Conservation (phyloP, 2,113 vertebrate species). For the Ptilonorhynchus violaceus region DNA sequence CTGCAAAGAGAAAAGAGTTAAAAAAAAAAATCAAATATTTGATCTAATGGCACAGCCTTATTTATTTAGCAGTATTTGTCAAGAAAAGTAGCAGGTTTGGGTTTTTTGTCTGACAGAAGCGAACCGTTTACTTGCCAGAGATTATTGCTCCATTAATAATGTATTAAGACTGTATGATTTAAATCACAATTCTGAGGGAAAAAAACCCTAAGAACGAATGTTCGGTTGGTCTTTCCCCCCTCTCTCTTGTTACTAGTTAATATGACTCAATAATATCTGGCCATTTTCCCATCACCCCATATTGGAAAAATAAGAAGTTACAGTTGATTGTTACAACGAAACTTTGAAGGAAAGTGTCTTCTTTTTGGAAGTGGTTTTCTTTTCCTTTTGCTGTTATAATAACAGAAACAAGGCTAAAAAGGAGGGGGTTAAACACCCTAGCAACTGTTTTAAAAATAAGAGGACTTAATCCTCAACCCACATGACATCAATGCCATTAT, state of each 20-base stretch:
- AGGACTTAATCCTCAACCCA: slow-evolving; percentile 24
- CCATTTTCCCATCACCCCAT: neutral
- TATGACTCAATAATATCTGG: neutral
- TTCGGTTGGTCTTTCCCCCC: neutral
- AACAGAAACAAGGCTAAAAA: neutral
- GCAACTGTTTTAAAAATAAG: slow-evolving; percentile 42
- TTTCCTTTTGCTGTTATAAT: neutral
- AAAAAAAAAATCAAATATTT: slow-evolving; percentile 30
- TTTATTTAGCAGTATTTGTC: neutral
- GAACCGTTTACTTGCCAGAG: neutral
- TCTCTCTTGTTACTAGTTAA: neutral
- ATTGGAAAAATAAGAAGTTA: neutral
- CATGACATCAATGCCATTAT: slow-evolving; percentile 6
- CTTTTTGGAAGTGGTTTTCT: neutral
- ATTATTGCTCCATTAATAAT: neutral
- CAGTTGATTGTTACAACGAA: neutral
- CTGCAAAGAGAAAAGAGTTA: slow-evolving; percentile 77
- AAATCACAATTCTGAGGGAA: neutral
- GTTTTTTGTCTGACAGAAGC: neutral
- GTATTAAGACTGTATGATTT: neutral
- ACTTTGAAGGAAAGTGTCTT: neutral
- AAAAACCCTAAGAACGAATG: neutral
- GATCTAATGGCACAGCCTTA: neutral
- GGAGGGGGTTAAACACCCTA: neutral
- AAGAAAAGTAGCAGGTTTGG: neutral